Evolutionary conservation across 2,888 invertebrate genomes (phyloP), one percentile per base, ranked within the genome.

Genomic region (Caradrina clavipalpis): DNA sequence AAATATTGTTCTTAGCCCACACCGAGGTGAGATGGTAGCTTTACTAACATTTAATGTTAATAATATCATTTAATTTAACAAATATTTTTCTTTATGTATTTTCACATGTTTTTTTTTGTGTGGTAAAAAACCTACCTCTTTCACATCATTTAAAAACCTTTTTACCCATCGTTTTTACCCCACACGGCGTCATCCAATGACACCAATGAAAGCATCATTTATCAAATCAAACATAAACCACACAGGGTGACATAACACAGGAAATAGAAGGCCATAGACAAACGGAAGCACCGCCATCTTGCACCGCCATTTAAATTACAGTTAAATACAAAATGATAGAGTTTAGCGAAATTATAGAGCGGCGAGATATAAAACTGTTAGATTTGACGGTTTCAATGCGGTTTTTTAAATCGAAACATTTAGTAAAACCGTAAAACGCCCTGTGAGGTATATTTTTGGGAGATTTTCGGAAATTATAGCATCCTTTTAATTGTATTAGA

Each of bases 281-380:
- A 89, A 85, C 89, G 90, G 89, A 89, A 87, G 84, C 84, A 55
- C 66, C 79, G 80, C 83, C 83, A 76, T 80, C 68, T 77, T 79
- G 74, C 17, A 15, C 73, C 61, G 63, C 70, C 84, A 80, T 84
- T 87, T 45, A 45, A 45, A 17, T 45, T 86, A 90, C 83, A 85
- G 83, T 83, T 86, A 86, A 86, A 87, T 83, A 81, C 73, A 70
- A 84, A 81, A 85, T 85, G 74, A 82, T 80, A 88, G 80, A 86
- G 91, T 91, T 94, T 93, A 94, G 90, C 89, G 50, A 92, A 91
- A 95, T 95, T 91, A 94, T 87, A 94, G 92, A 88, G 94, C 94
- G 93, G 93, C 67, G 42, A 17, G 62, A 50, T 53, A 69, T 85
- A 76, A 66, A 87, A 82, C 91, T 90, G 94, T 90, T 88, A 91